Base-by-base conservation (phyloP, 2,113 vertebrate genomes). In the Bubo bubo region DNA sequence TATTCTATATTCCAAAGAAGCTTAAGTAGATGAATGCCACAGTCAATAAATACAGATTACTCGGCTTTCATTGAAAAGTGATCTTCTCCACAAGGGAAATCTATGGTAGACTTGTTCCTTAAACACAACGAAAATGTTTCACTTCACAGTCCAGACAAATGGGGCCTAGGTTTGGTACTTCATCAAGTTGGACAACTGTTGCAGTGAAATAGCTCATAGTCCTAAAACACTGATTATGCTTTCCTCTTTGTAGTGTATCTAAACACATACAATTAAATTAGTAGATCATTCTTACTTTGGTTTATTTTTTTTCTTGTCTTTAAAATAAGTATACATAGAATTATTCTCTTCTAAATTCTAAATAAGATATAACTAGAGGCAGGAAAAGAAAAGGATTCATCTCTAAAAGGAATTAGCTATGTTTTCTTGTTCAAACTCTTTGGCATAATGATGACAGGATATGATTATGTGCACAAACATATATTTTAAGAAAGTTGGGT, bases 1-100 rank as follows among this genome's bases (percentile, higher is more conserved):
- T 96, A 85, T 95, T 97, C 55, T 96, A 86, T 93, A 88, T 84
- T 95, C 80, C 74, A 96, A 90, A 92, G 92, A 95, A 93, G 58
- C 28, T 95, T 95, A 97, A 92, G 39, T 60, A 62, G 49, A 53
- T 95, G 63, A 97, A 95, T 88, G 28, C 37, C 70, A 87, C 37
- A 96, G 80, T 94, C 67, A 93, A 81, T 96, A 95, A 97, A 95
- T 88, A 95, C 58, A 93, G 53, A 94, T 94, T 96, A 95, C 53
- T 93, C 52, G 70, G 71, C 45, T 97, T 97, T 94, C 82, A 55
- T 76, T 93, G 86, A 75, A 93, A 97, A 95, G 53, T 88, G 90
- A 96, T 55, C 68, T 94, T 49, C 23, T 93, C 92, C 86, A 79
- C 68, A 19, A 95, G 58, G 79, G 93, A 97, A 93, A 95, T 89